Evolutionary conservation across 2,888 invertebrate genomes (phyloP).

Genomic region (Clanis bilineata): DNA sequence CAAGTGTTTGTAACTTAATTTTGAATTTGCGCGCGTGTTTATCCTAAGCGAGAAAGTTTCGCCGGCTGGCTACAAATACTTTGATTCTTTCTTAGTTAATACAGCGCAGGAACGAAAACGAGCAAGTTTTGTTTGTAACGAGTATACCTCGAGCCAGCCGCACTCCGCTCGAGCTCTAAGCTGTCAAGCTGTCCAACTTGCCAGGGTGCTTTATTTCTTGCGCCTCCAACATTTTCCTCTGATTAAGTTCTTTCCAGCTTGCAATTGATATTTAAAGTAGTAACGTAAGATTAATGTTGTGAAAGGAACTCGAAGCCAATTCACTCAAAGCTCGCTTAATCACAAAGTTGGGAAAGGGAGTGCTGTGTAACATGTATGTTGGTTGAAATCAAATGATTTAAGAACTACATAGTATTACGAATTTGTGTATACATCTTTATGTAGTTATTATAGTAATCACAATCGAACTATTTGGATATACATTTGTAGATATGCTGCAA

Average conservation of each 20-base stretch:
- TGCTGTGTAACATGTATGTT: neutral
- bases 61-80: constrained; percentile 31
- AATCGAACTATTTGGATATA: neutral
- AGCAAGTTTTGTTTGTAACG: constrained; percentile 36
- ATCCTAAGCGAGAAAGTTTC: constrained; percentile 47
- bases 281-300: neutral
- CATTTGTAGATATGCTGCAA: neutral
- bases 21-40: constrained; percentile 47
- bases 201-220: constrained; percentile 39
- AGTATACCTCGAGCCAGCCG: constrained; percentile 27
- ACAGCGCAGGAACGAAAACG: constrained; percentile 27
- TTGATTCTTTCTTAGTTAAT: constrained; percentile 35
- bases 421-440: neutral
- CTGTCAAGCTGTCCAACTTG: constrained; percentile 45
- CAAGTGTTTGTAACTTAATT: constrained; percentile 52
- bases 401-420: too few relatives aligned
- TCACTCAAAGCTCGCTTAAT: neutral
- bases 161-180: constrained; percentile 29
- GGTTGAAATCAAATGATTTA: neutral
- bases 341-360: neutral
- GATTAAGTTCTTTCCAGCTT: constrained; percentile 32
- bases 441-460: neutral
- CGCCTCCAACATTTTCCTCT: constrained; percentile 33
- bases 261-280: constrained; percentile 6
- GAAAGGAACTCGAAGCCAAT: constrained; percentile 13